phyloP scores from a whole-genome alignment of 1,140 invertebrate species.

The Aplysia californica region DNA sequence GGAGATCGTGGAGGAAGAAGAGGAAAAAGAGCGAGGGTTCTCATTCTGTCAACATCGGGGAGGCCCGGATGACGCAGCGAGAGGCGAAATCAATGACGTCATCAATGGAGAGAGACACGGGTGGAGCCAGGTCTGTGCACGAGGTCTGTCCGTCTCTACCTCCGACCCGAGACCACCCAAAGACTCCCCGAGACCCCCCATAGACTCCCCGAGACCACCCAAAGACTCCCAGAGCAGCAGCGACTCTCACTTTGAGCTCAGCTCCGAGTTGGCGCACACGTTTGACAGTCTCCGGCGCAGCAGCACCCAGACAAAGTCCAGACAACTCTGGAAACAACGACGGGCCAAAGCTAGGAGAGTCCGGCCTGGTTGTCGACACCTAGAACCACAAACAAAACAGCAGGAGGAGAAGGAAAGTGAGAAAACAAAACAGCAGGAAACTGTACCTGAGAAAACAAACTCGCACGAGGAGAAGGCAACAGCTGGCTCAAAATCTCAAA shows the following conservation, averaged over 20 bases:
- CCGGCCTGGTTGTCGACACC: background rate
- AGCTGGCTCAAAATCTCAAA: background rate
- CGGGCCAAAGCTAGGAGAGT: background rate
- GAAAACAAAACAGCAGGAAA: too few relatives aligned
- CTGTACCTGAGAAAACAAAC: too few relatives aligned
- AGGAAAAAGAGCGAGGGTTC: background rate
- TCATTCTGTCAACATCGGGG: background rate
- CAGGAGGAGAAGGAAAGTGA: background rate
- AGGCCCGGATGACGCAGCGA: background rate
- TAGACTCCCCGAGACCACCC: background rate
- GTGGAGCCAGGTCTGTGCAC: background rate
- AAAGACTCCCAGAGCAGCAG: background rate
- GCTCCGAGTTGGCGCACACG: background rate
- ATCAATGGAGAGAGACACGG: background rate
- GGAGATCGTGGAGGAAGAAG: background rate
- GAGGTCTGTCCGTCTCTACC: background rate
- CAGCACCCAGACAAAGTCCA: slow-evolving; percentile 18
- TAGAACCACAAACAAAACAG: background rate
- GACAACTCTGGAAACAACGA: slow-evolving; percentile 17
- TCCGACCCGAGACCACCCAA: background rate
- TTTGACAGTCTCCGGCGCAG: slow-evolving; percentile 21
- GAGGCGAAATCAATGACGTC: background rate
- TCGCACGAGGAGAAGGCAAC: background rate
- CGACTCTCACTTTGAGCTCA: background rate
- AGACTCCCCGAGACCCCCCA: background rate